Base-by-base conservation (phyloP, 2,113 vertebrate genomes). In the Labeo catla region DNA sequence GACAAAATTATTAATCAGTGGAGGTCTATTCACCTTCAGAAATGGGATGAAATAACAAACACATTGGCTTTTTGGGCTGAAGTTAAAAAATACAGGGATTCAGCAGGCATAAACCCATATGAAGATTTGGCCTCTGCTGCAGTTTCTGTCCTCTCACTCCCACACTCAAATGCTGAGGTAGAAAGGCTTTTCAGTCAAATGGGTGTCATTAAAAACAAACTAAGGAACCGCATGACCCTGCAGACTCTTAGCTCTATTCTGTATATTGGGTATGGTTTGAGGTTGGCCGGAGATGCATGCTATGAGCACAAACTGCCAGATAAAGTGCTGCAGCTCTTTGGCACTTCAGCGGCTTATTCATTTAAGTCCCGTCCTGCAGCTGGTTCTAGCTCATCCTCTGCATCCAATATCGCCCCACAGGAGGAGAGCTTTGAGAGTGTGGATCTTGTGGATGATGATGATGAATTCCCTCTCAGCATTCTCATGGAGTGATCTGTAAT, bases 281-380 rank as follows among this genome's bases (percentile, higher is more conserved):
- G 76, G 82, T 65, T 89, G 39, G 49, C 59, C 85, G 86, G 83
- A 68, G 68, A 89, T 21, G 19, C 85, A 36, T 85, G 82, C 21
- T 86, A 84, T 76, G 15, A 86, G 61, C 86, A 87, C 76, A 59
- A 87, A 50, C 77, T 87, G 21, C 70, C 83, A 54, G 68, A 79
- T 76, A 8, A 50, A 15, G 84, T 81, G 81, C 36, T 87, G 39
- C 66, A 84, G 47, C 34, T 76, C n/a, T 85, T 83, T 89, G 80
- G 74, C 66, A 66, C 63, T 66, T 66, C 63, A 66, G 63, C 28
- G 34, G 23, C 23, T 66, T 66, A 66, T 34, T 66, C 63, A 12
- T 66, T 66, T 66, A 66, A 66, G 63, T 66, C 28, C n/a, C 34
- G 11, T 34, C 28, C 28, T 4, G 61, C 61, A 63, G 59, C 59